Conservation (phyloP, 2,888 invertebrate genomes). For the Heliothis peltigera region DNA sequence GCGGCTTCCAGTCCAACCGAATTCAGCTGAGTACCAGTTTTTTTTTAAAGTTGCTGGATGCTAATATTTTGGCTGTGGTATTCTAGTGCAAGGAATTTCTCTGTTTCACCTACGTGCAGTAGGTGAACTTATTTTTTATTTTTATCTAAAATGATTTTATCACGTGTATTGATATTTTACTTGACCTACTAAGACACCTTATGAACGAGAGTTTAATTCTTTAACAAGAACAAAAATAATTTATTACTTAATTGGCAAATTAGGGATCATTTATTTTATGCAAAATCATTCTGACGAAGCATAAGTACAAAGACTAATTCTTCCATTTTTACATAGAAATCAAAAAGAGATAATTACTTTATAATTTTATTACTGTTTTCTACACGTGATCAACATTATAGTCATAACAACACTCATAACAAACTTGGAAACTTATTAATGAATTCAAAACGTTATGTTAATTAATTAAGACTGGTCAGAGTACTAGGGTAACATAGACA, state of each 20-base stretch:
- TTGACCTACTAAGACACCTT: not conserved
- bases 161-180: no score
- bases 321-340: constrained; percentile 6
- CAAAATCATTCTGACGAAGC: constrained; percentile 13
- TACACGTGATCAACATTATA: constrained; percentile 2
- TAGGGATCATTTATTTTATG: constrained; percentile 1
- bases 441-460: no score
- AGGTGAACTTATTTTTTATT: no score
- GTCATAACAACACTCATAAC: no score
- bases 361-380: constrained; percentile 22
- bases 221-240: not conserved
- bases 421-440: no score
- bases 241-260: not conserved
- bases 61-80: no score
- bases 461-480: not conserved
- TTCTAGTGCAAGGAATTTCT: no score
- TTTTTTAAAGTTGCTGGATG: no score
- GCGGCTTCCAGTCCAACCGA: no score
- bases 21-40: no score
- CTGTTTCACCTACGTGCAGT: no score
- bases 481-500: not conserved
- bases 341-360: constrained; percentile 6
- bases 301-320: not conserved
- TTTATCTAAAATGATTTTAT: no score
- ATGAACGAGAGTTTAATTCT: not conserved